Base-by-base conservation (phyloP, 2,797 vertebrate genomes). In the Malacoctenus gilli region DNA sequence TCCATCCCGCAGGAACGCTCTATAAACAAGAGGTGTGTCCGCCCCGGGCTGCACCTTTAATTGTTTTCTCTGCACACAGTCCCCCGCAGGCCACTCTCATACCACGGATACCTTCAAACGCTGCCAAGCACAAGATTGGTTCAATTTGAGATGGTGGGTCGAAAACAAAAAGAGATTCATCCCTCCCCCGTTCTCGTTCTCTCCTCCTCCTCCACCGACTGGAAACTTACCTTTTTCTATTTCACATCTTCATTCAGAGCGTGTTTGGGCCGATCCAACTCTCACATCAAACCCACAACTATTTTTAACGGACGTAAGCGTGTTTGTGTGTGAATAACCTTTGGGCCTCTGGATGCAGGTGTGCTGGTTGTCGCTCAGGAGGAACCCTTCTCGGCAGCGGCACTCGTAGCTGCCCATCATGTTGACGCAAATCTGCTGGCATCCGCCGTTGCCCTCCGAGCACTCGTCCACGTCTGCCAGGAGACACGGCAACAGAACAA, bases 371-470 rank as follows among this genome's bases (percentile, higher is more conserved):
- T 99, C 96, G 1, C 96, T 98, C 80, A 99, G 92, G 84, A 99
- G 97, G 91, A 98, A 99, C 43, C 97, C 97, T 35, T 99, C 97
- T 36, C 95, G 77, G 85, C 97, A 99, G 75, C 94, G 96, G 77
- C 97, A 98, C 81, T 99, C 97, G 0, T 99, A 99, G 89, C 97
- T 99, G 75, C 97, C 97, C 97, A 99, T 98, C 95, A 97, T 97
- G 89, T 98, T 99, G 89, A 99, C 92, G 12, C 97, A 99, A 73
- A 95, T 95, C 92, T 99, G 97, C 64, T 99, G 97, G 82, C 97
- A 98, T 59, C 97, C 97, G 0, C 97, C 97, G 0, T 99, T 99
- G 39, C 95, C 96, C 74, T 98, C 96, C 0, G 92, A 92, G 78
- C 97, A 98, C 85, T 99, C 96, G 0, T 99, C 95, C 87, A 99